Base-by-base conservation (phyloP, 2,888 invertebrate species). In the Lithosia quadra region DNA sequence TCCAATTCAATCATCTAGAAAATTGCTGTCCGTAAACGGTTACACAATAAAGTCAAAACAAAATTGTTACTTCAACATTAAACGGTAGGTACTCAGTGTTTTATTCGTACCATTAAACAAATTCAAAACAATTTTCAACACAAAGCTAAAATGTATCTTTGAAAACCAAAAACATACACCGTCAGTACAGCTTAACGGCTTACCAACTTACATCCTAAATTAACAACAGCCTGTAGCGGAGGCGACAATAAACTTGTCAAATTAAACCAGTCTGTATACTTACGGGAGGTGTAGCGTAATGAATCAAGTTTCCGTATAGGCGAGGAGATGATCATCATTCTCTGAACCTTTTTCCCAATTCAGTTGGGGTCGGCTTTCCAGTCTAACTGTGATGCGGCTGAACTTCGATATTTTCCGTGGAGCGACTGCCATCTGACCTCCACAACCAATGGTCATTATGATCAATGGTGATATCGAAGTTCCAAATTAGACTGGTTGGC, bases 211-310 rank as follows among this genome's bases (percentile, higher is more conserved):
- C 34, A 33, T 67, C 59, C 36, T 57, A 56, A 67, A 64, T 66
- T 63, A 66, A 64, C 63, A 65, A 39, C 55, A 18, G 21, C 65
- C 53, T 58, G 65, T 68, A 70, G 62, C 18, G 34, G 49, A 62
- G 58, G 61, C 57, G 59, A 68, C 49, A 53, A 64, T 77, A 68
- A 70, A 74, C 21, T 72, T 72, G 59, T 68, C 53, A 63, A 72
- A 74, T 61, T 70, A 70, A 74, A 74, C 68, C 65, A 69, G 55
- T 53, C 33, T 70, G 68, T 70, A 63, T 36, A 49, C 56, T 36
- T 53, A 63, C 49, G 39, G 28, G 34, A 43, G 60, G 60, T 68
- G 53, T 39, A 63, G 57, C 21, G 21, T 65, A 65, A 69, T 69
- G 65, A 61, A 65, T 61, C 61, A 69, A 65, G 65, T 65, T 69